phyloP scores from a whole-genome alignment of 2,888 invertebrate genomes.

The Monopis laevigella region DNA sequence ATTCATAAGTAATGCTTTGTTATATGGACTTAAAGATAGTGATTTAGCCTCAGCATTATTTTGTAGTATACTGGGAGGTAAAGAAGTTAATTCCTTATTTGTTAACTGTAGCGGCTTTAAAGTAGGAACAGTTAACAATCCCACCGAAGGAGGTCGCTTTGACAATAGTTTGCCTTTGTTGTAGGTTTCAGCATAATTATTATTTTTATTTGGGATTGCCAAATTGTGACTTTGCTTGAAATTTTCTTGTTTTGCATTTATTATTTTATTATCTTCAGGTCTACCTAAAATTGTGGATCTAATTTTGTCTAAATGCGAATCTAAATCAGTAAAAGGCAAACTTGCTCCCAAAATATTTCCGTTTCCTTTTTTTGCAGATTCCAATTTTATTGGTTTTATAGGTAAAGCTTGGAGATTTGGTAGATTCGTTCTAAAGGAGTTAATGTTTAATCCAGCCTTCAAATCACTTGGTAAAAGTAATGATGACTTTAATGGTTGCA shows the following conservation, averaged over 20 bases:
- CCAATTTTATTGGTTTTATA: slow-evolving; percentile 30
- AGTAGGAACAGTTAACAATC: too few species aligned
- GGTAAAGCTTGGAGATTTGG: slow-evolving; percentile 30
- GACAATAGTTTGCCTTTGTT: too few species aligned
- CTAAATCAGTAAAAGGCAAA: slow-evolving; percentile 20
- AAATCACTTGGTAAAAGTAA: background rate
- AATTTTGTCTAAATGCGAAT: slow-evolving; percentile 3
- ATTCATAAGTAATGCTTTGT: background rate
- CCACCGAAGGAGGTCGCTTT: too few species aligned
- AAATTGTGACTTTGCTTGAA: too few species aligned
- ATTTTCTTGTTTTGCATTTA: too few species aligned
- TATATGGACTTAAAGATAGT: background rate
- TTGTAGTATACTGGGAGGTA: too few species aligned
- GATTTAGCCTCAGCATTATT: background rate
- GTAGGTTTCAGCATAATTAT: too few species aligned
- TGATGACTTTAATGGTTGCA: slow-evolving; percentile 22
- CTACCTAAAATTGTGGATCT: slow-evolving; percentile 28
- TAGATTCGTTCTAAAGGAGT: slow-evolving; percentile 32
- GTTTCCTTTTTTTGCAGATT: slow-evolving; percentile 27
- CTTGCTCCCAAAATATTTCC: slow-evolving; percentile 26
- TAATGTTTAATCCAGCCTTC: slow-evolving; percentile 24
- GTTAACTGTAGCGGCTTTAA: background rate
- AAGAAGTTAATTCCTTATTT: too few species aligned
- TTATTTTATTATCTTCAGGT: too few species aligned
- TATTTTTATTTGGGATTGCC: too few species aligned